Evolutionary conservation across 2,888 invertebrate genomes (phyloP).

Genomic region (Scotopteryx bipunctaria): DNA sequence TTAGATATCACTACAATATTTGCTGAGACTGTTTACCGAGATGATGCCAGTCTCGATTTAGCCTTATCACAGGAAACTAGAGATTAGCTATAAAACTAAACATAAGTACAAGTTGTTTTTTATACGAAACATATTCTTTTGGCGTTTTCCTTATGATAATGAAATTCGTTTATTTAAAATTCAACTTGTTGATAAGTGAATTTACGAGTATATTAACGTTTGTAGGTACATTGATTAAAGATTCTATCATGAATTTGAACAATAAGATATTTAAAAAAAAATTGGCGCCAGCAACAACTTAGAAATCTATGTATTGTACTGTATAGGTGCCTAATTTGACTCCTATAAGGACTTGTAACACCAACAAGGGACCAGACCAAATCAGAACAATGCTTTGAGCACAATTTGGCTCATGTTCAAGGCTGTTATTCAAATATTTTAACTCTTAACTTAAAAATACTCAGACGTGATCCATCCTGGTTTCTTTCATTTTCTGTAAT

Average conservation of each 20-base stretch:
- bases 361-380: constrained; percentile 14
- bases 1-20: constrained; percentile 33
- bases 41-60: constrained; percentile 34
- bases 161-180: not conserved
- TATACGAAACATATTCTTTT: not conserved
- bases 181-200: too few species aligned
- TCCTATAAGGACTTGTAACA: constrained; percentile 5
- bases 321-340: constrained; percentile 17
- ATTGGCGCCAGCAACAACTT: constrained; percentile 7
- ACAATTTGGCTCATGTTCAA: constrained; percentile 18
- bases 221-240: too few species aligned
- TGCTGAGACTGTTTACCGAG: constrained; percentile 35
- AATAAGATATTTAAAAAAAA: too few species aligned
- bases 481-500: too few species aligned
- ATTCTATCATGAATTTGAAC: too few species aligned
- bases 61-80: constrained; percentile 36
- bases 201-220: too few species aligned
- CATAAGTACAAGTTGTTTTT: not conserved
- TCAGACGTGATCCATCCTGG: too few species aligned
- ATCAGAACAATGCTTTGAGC: constrained; percentile 25
- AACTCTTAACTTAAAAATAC: not conserved
- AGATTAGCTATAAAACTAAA: constrained; percentile 12
- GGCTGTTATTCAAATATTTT: constrained; percentile 11
- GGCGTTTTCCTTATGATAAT: not conserved
- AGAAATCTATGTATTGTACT: constrained; percentile 15